Conservation (phyloP, 1,140 invertebrate species). For the Lithobius niger region DNA sequence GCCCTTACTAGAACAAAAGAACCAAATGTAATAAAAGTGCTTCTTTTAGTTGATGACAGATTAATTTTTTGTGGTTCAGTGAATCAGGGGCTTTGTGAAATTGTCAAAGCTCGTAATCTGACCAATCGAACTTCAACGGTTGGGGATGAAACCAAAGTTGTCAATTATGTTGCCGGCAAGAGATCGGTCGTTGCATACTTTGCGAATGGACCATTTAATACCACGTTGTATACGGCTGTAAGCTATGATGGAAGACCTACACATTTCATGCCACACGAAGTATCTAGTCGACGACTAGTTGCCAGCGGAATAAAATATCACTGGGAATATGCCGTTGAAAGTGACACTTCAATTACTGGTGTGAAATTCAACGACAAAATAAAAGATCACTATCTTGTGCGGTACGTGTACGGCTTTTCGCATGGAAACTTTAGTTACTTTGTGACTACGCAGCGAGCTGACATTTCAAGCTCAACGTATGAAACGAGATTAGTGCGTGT, state of each 20-base stretch:
- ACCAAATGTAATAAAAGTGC: conserved; percentile 5
- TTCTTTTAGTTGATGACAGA: background rate
- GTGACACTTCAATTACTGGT: background rate
- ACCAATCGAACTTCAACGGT: background rate
- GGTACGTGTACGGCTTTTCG: conserved; percentile 23
- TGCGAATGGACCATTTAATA: background rate
- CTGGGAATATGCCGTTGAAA: conserved; percentile 9
- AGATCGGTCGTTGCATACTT: conserved; percentile 12
- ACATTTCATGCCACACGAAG: conserved; percentile 5
- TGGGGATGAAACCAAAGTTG: conserved; percentile 5
- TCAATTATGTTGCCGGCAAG: conserved; percentile 10
- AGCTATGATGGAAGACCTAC: conserved; percentile 17
- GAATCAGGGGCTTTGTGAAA: conserved; percentile 16
- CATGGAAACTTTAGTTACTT: conserved; percentile 23
- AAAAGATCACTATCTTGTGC: conserved; percentile 12
- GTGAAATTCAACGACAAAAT: background rate
- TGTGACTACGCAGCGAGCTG: conserved; percentile 19
- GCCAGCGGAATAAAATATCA: background rate
- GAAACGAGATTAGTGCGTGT: conserved; percentile 21
- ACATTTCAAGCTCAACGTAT: conserved; percentile 8
- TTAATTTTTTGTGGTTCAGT: conserved; percentile 14
- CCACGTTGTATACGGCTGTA: conserved; percentile 11
- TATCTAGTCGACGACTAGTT: conserved; percentile 14
- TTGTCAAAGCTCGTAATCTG: background rate
- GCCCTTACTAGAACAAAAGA: background rate